Evolutionary conservation across 2,888 invertebrate genomes (phyloP).

Genomic region (Pristionchus mayeri): DNA sequence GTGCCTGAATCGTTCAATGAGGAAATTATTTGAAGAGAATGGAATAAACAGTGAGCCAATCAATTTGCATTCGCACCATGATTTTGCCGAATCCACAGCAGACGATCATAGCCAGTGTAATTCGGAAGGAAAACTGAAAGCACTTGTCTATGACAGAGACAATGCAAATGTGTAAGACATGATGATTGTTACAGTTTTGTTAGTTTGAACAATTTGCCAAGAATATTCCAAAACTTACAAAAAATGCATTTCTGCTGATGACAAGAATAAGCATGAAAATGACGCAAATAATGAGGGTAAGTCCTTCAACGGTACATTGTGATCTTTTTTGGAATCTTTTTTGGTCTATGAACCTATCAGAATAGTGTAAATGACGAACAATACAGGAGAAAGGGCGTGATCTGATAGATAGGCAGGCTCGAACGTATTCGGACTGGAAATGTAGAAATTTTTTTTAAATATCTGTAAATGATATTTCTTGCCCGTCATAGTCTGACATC

Average conservation of each 20-base stretch:
- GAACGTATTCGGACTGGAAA: not conserved
- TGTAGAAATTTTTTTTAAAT: not conserved
- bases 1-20: too few species aligned
- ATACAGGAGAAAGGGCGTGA: not conserved
- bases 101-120: not conserved
- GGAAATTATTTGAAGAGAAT: too few species aligned
- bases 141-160: not conserved
- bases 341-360: not conserved
- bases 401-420: not conserved
- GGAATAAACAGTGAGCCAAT: not conserved
- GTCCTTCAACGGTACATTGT: too few species aligned
- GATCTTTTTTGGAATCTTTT: not conserved
- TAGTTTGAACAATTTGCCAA: not conserved
- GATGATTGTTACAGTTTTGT: too few species aligned
- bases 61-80: not conserved
- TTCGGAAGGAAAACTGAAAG: not conserved
- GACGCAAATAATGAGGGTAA: not conserved
- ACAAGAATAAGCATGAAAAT: not conserved
- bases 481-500: not conserved
- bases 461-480: not conserved
- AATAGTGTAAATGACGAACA: not conserved
- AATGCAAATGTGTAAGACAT: too few species aligned
- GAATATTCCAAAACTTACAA: not conserved
- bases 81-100: not conserved
- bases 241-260: not conserved